These are phyloP conservation scores for Dipodomys stephensi DNA, from an alignment of 2,113 vertebrate genomes.

Conservation along the genomic window DNA sequence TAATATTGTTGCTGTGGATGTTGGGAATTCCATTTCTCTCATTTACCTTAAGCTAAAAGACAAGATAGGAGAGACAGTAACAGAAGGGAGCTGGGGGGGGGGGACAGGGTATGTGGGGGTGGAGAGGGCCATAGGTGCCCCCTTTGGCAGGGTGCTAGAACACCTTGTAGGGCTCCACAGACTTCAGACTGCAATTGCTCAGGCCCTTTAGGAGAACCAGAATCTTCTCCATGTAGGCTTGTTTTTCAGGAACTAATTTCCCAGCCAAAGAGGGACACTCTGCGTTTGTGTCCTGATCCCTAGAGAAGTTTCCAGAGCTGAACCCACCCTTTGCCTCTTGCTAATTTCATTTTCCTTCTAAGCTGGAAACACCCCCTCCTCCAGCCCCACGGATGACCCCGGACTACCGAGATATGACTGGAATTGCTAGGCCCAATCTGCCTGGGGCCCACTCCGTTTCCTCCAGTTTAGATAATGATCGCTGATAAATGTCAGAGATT, in stretches of 20 bases:
- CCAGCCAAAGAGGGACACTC: background rate
- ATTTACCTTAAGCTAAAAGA: background rate
- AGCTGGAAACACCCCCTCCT: background rate
- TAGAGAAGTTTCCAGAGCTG: background rate
- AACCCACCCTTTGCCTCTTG: background rate
- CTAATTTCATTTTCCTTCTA: background rate
- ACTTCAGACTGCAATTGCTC: background rate
- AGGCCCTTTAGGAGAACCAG: background rate
- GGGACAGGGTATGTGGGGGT: too few relatives aligned
- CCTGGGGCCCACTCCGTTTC: background rate
- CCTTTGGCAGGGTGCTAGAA: background rate
- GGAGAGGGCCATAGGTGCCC: too few relatives aligned
- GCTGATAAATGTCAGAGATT: background rate
- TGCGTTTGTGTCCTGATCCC: background rate
- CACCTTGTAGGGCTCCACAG: background rate
- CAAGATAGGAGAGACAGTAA: background rate
- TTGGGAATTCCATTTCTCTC: background rate
- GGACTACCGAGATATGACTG: background rate
- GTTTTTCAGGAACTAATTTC: background rate
- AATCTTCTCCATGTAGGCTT: rapidly evolving
- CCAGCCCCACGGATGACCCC: background rate
- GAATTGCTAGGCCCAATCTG: background rate
- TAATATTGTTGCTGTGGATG: background rate
- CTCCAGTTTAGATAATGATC: background rate
- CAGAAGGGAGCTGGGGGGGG: background rate